Evolutionary conservation across 37 sponge, comb jelly and placozoan species (phyloP), one percentile per base, ranked within the genome.

Genomic region (Ianthella basta): DNA sequence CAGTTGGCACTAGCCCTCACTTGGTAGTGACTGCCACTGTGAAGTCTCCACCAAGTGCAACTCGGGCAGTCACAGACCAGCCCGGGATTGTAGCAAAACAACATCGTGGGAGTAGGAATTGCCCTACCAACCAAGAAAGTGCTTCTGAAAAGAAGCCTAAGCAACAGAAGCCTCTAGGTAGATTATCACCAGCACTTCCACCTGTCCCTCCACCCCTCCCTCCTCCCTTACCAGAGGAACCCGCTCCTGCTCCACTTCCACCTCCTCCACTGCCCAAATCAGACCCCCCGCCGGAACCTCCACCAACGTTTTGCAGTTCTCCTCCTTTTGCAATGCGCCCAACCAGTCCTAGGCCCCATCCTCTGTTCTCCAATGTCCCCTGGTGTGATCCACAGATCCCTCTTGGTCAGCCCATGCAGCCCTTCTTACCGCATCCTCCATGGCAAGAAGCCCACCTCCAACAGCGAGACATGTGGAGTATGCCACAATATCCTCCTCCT

Each of bases 191-290:
- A 25, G 63, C 70, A 30, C 29, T 6, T 18, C 18, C 70, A 1
- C 70, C 70, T 69, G 35, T 33, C 29, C 70, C 70, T 34, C 70
- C 70, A 30, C 70, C 70, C 6, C 50, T 44, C 3, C 50, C 50
- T 44, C 50, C 50, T 8, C 50, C 50, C 8, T 8, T 44, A 44
- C 50, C 50, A 44, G 50, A 44, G 50, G 50, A 44, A 8, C 50
- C 50, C 3, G 50, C 50, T 10, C 25, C 25, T 23, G 63, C 14
- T 61, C 63, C 63, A 61, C 63, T 25, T 12, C 63, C 63, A 5
- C 70, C 70, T 34, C 70, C 70, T 44, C 50, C 50, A 44, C 50
- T 44, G 8, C 50, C 50, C 6, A 8, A 44, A n/a, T 27, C 18
- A 18, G 70, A 69, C 70, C 70, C 70, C 10, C 70, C 70, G 27